Conservation (phyloP, 2,113 vertebrate genomes). For the Poeciliopsis prolifica region DNA sequence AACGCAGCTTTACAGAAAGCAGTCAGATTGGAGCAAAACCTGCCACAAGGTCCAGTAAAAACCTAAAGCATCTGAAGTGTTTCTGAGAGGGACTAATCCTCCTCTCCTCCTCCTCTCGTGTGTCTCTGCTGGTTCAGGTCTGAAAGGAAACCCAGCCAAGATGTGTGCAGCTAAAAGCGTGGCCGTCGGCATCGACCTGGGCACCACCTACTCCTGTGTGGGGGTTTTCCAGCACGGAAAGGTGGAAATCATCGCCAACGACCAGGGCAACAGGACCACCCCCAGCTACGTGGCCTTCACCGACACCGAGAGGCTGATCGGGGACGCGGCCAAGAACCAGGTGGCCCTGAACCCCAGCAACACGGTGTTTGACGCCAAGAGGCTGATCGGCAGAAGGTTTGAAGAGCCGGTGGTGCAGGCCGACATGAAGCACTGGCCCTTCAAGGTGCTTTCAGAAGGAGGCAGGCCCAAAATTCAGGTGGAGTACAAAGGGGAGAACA, state of each 20-base stretch:
- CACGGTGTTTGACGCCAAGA: conserved; percentile 67
- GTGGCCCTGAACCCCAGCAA: conserved; percentile 69
- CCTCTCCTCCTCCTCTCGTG: neutral
- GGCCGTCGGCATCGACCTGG: conserved; percentile 62
- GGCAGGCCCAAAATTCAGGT: conserved; percentile 72
- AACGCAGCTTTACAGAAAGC: too few relatives aligned
- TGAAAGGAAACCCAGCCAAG: neutral
- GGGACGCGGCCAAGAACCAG: conserved; percentile 63
- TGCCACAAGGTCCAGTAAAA: too few relatives aligned
- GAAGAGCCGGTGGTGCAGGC: conserved; percentile 72
- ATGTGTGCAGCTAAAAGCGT: conserved; percentile 48
- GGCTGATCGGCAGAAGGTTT: conserved; percentile 75
- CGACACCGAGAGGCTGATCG: conserved; percentile 32
- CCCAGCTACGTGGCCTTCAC: conserved; percentile 43
- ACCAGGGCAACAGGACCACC: conserved; percentile 70
- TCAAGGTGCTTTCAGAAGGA: conserved; percentile 64
- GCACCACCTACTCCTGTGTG: conserved; percentile 81
- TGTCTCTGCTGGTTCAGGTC: neutral
- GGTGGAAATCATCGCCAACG: conserved; percentile 78
- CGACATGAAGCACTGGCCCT: conserved; percentile 77
- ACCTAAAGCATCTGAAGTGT: too few relatives aligned
- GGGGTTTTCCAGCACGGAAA: conserved; percentile 93
- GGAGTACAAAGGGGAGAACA: conserved; percentile 72
- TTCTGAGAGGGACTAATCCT: neutral
- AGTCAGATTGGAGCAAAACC: too few relatives aligned